These are phyloP conservation scores for Erebia palarica DNA, from an alignment of 2,888 invertebrate species.

Conservation along the genomic window DNA sequence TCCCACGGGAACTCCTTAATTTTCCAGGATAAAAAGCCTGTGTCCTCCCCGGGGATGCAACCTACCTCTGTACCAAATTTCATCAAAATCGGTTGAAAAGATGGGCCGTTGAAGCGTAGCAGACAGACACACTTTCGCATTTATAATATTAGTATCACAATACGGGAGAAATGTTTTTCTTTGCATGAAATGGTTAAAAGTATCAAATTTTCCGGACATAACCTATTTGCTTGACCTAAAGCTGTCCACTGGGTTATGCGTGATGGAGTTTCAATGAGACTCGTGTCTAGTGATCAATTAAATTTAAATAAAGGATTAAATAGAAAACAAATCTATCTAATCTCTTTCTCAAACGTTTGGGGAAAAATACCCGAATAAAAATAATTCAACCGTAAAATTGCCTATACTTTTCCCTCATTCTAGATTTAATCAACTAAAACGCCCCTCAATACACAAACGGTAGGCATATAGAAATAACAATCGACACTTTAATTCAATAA, in stretches of 20 bases:
- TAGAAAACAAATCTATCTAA: not conserved
- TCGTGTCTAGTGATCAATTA: too few species aligned
- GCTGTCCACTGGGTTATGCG: not conserved
- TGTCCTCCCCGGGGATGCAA: too few species aligned
- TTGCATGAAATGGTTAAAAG: not conserved
- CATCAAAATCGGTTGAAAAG: too few species aligned
- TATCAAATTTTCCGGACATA: too few species aligned
- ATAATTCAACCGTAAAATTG: not conserved
- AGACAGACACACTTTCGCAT: too few species aligned
- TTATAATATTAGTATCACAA: not conserved
- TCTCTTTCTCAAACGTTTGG: not conserved
- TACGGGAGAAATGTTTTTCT: not conserved
- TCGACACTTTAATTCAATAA: slow-evolving; percentile 15
- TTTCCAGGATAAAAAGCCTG: too few species aligned
- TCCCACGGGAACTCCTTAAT: too few species aligned
- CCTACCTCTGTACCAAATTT: too few species aligned
- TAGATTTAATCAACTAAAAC: slow-evolving; percentile 7
- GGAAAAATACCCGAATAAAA: not conserved
- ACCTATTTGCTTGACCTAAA: too few species aligned
- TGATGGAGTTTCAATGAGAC: not conserved
- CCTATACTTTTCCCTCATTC: not conserved
- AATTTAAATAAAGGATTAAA: not conserved
- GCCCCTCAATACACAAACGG: slow-evolving; percentile 7
- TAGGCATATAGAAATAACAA: slow-evolving; percentile 5
- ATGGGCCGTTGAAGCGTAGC: too few species aligned